Base-by-base conservation (phyloP, 2,113 vertebrate species). In the Hirundichthys speculiger region DNA sequence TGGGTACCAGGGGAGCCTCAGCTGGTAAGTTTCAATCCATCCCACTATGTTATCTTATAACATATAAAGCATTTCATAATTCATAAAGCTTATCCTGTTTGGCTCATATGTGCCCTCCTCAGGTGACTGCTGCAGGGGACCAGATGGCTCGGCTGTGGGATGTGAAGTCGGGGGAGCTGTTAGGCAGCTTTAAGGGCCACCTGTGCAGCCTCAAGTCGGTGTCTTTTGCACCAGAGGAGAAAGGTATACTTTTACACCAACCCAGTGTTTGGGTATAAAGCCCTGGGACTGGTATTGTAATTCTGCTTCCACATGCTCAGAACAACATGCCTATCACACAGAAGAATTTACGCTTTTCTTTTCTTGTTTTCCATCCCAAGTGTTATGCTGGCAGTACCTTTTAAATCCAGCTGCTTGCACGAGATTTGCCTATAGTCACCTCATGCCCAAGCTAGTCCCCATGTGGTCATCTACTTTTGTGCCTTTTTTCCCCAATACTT, bases 181-280 rank as follows among this genome's bases (percentile, higher is more conserved):
- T 99, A 49, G 98, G 96, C 41, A 88, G 90, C 16, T 99, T 96
- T 84, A 97, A 93, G 92, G 97, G 97, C 56, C 97, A 99, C 77
- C 95, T 98, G 38, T 98, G 98, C 83, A 99, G 97, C 89, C 94
- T 99, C 53, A 99, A 98, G 82, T 96, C 97, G 13, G 95, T 98
- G 70, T 89, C 95, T 52, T 99, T 99, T 68, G 83, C 94, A 58
- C 95, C 93, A 21, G 93, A 94, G 76, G 93, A 98, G 67, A 98
- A 92, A 92, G 96, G 98, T 99, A 93, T 52, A 1, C 5, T 25
- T 41, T 47, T 38, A 5, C 11, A 43, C 8, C 11, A 30, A 59
- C 3, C 5, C 4, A 18, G 21, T 27, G 2, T 4, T 6, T 18
- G 13, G 3, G 1, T 41, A 22, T 6, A 10, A 1, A 34, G 30